These are phyloP conservation scores for Anthopleura xanthogrammica DNA, from an alignment of 92 coral and sea anemone genomes.

Conservation along the genomic window DNA sequence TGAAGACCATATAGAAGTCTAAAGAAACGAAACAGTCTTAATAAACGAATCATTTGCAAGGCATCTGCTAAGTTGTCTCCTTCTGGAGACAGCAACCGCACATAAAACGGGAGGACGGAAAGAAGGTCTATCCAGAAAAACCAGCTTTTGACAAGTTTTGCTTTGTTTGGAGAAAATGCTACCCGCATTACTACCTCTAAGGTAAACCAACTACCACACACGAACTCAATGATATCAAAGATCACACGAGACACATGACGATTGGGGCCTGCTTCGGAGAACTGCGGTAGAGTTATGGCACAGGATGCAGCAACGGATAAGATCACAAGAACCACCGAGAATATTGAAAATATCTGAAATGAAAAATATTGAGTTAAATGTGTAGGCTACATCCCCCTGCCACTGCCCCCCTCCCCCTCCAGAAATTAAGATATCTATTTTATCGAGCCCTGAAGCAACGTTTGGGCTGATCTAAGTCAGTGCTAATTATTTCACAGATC, in stretches of 20 bases:
- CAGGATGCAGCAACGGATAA: constrained; percentile 92
- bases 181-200: constrained; percentile 66
- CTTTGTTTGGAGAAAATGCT: constrained; percentile 74
- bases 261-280: constrained; percentile 30
- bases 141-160: constrained; percentile 52
- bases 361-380: background rate
- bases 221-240: constrained; percentile 57
- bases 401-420: too few species aligned
- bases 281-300: constrained; percentile 84
- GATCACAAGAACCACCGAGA: constrained; percentile 76
- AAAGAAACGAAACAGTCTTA: constrained; percentile 83
- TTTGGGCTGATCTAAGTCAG: too few species aligned
- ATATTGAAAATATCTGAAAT: constrained; percentile 74
- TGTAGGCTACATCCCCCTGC: too few species aligned
- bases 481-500: too few species aligned
- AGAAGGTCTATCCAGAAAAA: constrained; percentile 92
- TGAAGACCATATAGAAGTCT: constrained; percentile 92
- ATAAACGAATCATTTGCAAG: constrained; percentile 73
- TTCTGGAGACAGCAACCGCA: constrained; percentile 42
- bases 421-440: too few species aligned
- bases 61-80: constrained; percentile 56
- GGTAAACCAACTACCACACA: constrained; percentile 92
- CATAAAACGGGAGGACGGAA: constrained; percentile 87
- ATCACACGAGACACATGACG: constrained; percentile 21
- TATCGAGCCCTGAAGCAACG: too few species aligned